Evolutionary conservation across 2,797 vertebrate species (phyloP), one percentile per base, ranked within the genome.

Genomic region (Bucorvus abyssinicus): DNA sequence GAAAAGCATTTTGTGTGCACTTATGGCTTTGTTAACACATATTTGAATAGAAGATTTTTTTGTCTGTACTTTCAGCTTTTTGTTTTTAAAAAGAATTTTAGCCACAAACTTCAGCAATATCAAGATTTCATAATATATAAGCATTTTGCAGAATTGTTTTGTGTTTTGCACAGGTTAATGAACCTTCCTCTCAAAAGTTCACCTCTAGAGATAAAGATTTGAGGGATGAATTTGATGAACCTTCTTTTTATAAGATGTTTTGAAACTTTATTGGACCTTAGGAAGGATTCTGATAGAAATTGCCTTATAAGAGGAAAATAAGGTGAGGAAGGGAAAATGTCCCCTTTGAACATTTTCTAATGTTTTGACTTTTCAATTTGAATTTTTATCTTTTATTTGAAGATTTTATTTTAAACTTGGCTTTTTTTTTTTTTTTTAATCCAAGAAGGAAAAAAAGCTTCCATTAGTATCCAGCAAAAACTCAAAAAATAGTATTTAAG

Each of bases 281-380:
- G n/a, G 23, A 73, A 50, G 9, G 77, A 74, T 65, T 90, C 27
- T 52, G 13, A 36, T 26, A 68, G 19, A 68, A 78, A 53, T 76
- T 82, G 9, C 17, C 15, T 67, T 30, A 67, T 0, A 0, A 61
- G 14, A 4, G 4, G 3, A 3, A 69, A 81, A 53, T 2, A 68
- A 87, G 12, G 6, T 12, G 4, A 7, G 3, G 22, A 73, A 79
- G 10, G 18, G 16, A 74, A 90, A 74, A 53, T 26, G 2, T 40
- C 30, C 4, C 4, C 26, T 73, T 49, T 52, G 23, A 77, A 44
- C 4, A 19, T 67, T 74, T 75, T 63, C 3, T 52, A 27, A 16
- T 34, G 14, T 59, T 80, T 67, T 4, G 4, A 4, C 34, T 50
- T 85, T 73, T 52, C 3, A 69, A 24, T 34, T 57, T 32, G 26